phyloP scores from a whole-genome alignment of 2,888 invertebrate species.

The Lepidonotus clava region DNA sequence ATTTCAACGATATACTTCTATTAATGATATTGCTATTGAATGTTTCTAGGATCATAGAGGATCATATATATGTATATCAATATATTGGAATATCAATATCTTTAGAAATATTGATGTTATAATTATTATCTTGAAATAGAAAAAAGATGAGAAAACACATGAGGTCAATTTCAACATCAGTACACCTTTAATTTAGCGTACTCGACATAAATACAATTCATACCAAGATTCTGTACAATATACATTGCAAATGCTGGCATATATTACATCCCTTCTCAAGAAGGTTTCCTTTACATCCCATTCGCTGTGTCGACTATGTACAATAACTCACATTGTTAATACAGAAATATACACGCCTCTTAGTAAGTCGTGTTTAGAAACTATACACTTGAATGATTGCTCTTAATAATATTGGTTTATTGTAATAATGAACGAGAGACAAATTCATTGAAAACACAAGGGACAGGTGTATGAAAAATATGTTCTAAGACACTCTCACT shows the following conservation, averaged over 20 bases:
- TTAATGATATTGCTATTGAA: too few species aligned
- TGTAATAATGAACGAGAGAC: constrained; percentile 30
- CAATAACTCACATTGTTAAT: not conserved
- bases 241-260: constrained; percentile 3
- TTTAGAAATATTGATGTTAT: not conserved
- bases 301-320: not conserved
- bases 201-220: constrained; percentile 33
- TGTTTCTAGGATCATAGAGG: too few species aligned
- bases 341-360: too few species aligned
- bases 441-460: constrained; percentile 6
- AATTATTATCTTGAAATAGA: not conserved
- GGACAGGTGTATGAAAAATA: too few species aligned
- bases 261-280: not conserved
- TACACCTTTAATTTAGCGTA: constrained; percentile 45
- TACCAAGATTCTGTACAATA: not conserved
- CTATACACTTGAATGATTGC: too few species aligned
- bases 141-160: not conserved
- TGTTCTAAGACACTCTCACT: too few species aligned
- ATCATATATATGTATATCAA: too few species aligned
- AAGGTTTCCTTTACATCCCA: not conserved
- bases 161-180: constrained; percentile 37
- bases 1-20: too few species aligned
- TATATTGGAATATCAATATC: not conserved
- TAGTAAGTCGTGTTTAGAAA: too few species aligned
- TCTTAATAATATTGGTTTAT: too few species aligned